These are phyloP conservation scores for Eciton burchellii DNA, from an alignment of 1,140 invertebrate species.

Conservation along the genomic window DNA sequence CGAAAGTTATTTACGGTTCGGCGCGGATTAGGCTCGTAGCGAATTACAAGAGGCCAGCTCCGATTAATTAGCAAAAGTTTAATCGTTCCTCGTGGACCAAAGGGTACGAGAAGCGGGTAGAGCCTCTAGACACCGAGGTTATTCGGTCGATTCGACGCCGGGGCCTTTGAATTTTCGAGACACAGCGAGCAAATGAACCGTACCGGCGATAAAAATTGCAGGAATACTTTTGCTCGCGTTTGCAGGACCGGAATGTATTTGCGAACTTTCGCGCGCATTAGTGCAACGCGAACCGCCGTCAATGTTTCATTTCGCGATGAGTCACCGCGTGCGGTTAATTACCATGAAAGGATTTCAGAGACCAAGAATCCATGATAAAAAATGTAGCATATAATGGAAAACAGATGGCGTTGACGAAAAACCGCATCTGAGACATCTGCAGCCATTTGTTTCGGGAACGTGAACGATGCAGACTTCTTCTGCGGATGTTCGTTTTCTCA, in stretches of 20 bases:
- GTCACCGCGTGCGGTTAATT: slow-evolving; percentile 11
- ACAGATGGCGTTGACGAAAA: too few relatives aligned
- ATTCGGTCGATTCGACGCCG: slow-evolving; percentile 18
- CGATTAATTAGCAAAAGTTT: slow-evolving; percentile 64
- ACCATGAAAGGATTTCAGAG: slow-evolving; percentile 17
- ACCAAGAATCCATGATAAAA: not conserved
- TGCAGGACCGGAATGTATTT: slow-evolving; percentile 52
- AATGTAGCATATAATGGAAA: not conserved
- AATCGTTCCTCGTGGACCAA: slow-evolving; percentile 27
- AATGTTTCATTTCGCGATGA: not conserved
- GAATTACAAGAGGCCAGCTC: not conserved
- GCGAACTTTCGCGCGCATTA: slow-evolving; percentile 36
- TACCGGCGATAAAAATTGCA: slow-evolving; percentile 23
- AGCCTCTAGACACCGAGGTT: slow-evolving; percentile 10
- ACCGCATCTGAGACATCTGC: too few relatives aligned
- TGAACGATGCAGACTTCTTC: not conserved
- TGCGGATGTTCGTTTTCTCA: not conserved
- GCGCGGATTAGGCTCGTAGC: not conserved
- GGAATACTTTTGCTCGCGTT: slow-evolving; percentile 18
- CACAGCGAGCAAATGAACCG: not conserved
- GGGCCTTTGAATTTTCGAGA: slow-evolving; percentile 28
- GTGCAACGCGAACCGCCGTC: not conserved
- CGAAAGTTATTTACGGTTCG: slow-evolving; percentile 12
- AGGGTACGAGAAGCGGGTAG: too few relatives aligned
- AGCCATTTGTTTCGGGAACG: not conserved